These are phyloP conservation scores for Metaphire vulgaris DNA, from an alignment of 1,140 invertebrate species.

Conservation along the genomic window DNA sequence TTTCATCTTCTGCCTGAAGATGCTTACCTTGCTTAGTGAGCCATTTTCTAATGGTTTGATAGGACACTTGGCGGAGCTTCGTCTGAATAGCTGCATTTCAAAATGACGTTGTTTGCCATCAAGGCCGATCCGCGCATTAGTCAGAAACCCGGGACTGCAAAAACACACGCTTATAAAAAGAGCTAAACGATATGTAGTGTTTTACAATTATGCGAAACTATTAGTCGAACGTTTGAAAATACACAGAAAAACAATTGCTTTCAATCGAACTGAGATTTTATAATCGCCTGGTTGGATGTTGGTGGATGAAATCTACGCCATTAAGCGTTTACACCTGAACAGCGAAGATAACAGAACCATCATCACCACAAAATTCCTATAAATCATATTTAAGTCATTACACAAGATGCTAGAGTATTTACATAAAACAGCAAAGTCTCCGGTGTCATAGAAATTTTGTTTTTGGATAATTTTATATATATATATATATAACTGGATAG, in stretches of 20 bases:
- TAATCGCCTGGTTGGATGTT: too few relatives aligned
- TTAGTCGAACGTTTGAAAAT: constrained; percentile 97
- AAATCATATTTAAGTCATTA: neutral
- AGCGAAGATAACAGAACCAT: neutral
- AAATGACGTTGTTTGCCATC: constrained; percentile 83
- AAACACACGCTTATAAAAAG: too few relatives aligned
- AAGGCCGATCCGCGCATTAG: constrained; percentile 81
- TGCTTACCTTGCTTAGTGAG: too few relatives aligned
- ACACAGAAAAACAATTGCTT: constrained; percentile 94
- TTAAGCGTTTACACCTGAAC: neutral
- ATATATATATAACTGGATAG: too few relatives aligned
- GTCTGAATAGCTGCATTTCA: too few relatives aligned
- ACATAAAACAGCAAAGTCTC: neutral
- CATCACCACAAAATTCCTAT: neutral
- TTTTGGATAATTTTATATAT: neutral
- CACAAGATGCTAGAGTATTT: neutral
- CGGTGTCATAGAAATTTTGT: neutral
- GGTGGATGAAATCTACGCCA: too few relatives aligned
- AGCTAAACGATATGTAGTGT: constrained; percentile 65
- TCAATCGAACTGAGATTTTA: too few relatives aligned
- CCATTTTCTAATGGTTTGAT: too few relatives aligned
- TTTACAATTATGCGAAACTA: constrained; percentile 99
- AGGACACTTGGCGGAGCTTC: too few relatives aligned
- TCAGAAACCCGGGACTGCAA: constrained; percentile 83
- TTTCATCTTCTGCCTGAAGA: too few relatives aligned